A percentile compares a stretch with the other conserved stretches of the same genome.
Conservation (phyloP, 2,888 invertebrate species). For the Merodon equestris region DNA sequence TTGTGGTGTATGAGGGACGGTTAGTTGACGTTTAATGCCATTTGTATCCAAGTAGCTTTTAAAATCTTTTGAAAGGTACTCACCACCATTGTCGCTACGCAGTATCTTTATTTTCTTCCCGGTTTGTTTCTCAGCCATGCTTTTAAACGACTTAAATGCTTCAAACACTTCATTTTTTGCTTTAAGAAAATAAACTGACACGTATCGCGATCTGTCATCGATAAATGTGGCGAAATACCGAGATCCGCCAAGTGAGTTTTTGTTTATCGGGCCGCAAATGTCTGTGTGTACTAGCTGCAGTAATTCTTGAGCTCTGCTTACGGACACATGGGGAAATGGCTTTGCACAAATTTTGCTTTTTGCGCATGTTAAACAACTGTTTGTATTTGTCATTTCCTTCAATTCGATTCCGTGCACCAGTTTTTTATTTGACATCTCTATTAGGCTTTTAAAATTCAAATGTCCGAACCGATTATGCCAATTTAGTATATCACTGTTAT, state of each 20-base stretch:
- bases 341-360: slow-evolving; percentile 45
- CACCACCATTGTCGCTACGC: slow-evolving; percentile 48
- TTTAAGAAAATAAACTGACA: slow-evolving; percentile 63
- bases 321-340: slow-evolving; percentile 30
- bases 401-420: not conserved
- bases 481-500: not conserved
- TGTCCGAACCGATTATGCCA: slow-evolving; percentile 49
- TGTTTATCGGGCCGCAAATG: slow-evolving; percentile 59
- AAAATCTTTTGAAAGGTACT: slow-evolving; percentile 37
- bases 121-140: slow-evolving; percentile 49
- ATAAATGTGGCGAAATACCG: slow-evolving; percentile 64
- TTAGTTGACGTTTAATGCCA: slow-evolving; percentile 53
- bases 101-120: slow-evolving; percentile 35
- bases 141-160: slow-evolving; percentile 54
- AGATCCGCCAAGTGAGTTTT: slow-evolving; percentile 52
- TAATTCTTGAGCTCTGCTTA: slow-evolving; percentile 2
- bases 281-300: slow-evolving; percentile 52
- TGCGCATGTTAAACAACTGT: slow-evolving; percentile 27
- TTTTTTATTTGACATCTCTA: slow-evolving; percentile 1
- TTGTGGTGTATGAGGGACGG: slow-evolving; percentile 12
- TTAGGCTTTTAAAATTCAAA: slow-evolving; percentile 27
- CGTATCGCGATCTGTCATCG: slow-evolving; percentile 51
- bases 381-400: not conserved
- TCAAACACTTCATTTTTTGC: slow-evolving; percentile 58
- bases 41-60: slow-evolving; percentile 26